Evolutionary conservation across 2,113 vertebrate species (phyloP).

Genomic region (Pituophis catenifer): DNA sequence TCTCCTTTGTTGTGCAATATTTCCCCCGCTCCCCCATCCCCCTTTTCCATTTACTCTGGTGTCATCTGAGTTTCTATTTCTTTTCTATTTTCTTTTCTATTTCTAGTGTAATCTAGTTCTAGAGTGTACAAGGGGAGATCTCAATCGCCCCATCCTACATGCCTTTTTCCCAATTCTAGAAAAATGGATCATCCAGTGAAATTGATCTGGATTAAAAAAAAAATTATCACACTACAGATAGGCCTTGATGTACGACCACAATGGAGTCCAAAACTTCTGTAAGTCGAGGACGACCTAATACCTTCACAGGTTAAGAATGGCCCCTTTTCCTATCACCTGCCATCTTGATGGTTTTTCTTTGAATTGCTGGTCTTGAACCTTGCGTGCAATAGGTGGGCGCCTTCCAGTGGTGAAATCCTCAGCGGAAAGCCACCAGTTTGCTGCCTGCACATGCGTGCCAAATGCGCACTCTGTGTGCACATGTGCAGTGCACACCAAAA

Average conservation of each 20-base stretch:
- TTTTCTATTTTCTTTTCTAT: too few relatives aligned
- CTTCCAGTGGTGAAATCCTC: too few relatives aligned
- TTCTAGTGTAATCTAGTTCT: too few relatives aligned
- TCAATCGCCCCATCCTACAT: not conserved
- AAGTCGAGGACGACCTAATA: not conserved
- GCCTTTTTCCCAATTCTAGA: not conserved
- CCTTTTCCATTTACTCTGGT: too few relatives aligned
- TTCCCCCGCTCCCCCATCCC: too few relatives aligned
- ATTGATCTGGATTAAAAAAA: not conserved
- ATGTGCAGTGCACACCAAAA: too few relatives aligned
- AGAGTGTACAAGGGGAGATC: not conserved
- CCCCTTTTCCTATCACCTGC: not conserved
- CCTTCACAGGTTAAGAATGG: not conserved
- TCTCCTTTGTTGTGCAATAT: too few relatives aligned
- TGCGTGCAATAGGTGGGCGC: not conserved
- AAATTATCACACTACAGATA: not conserved
- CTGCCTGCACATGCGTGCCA: too few relatives aligned
- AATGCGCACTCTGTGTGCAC: too few relatives aligned
- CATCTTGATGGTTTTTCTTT: not conserved
- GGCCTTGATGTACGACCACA: not conserved
- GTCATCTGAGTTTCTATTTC: too few relatives aligned
- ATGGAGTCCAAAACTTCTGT: not conserved
- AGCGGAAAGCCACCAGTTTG: too few relatives aligned
- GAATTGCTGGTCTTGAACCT: not conserved
- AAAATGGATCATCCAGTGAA: not conserved